Evolutionary conservation across 2,113 vertebrate genomes (phyloP).

Genomic region (Orientallactaga bullata): DNA sequence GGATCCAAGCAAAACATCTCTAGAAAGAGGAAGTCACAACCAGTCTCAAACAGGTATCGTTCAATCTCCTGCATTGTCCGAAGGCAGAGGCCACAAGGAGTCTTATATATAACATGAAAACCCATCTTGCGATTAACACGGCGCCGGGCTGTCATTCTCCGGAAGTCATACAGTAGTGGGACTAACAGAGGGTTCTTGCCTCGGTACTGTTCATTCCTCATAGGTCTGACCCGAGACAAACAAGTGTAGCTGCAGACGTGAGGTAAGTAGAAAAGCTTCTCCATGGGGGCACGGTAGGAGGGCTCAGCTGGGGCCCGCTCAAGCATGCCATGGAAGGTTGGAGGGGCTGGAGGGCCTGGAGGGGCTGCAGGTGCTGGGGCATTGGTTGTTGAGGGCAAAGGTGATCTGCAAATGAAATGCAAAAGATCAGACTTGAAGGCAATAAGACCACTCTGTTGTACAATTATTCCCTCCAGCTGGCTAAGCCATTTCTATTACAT

Average conservation of each 20-base stretch:
- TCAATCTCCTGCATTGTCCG: slow-evolving; percentile 97
- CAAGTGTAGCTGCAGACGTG: slow-evolving; percentile 93
- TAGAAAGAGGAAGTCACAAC: slow-evolving; percentile 96
- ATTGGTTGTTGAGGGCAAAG: slow-evolving; percentile 63
- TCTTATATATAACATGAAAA: slow-evolving; percentile 98
- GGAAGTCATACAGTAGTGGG: slow-evolving; percentile 96
- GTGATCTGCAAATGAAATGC: slow-evolving; percentile 67
- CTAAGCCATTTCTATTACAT: neutral
- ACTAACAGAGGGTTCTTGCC: slow-evolving; percentile 96
- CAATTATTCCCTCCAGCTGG: neutral
- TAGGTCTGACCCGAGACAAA: slow-evolving; percentile 91
- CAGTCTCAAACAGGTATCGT: slow-evolving; percentile 95
- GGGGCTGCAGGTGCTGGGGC: slow-evolving; percentile 13
- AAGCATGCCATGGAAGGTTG: slow-evolving; percentile 84
- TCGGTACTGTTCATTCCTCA: slow-evolving; percentile 88
- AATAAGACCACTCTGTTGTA: neutral
- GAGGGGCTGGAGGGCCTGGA: neutral
- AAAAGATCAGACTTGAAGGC: neutral
- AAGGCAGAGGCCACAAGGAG: slow-evolving; percentile 95
- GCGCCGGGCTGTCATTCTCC: slow-evolving; percentile 95
- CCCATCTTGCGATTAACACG: slow-evolving; percentile 98
- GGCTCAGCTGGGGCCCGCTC: slow-evolving; percentile 92
- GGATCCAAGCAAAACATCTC: slow-evolving; percentile 99
- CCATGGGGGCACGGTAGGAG: slow-evolving; percentile 93
- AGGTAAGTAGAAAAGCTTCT: slow-evolving; percentile 95